These are phyloP conservation scores for Hydropsyche betteni DNA, from an alignment of 2,888 invertebrate species.

Conservation along the genomic window DNA sequence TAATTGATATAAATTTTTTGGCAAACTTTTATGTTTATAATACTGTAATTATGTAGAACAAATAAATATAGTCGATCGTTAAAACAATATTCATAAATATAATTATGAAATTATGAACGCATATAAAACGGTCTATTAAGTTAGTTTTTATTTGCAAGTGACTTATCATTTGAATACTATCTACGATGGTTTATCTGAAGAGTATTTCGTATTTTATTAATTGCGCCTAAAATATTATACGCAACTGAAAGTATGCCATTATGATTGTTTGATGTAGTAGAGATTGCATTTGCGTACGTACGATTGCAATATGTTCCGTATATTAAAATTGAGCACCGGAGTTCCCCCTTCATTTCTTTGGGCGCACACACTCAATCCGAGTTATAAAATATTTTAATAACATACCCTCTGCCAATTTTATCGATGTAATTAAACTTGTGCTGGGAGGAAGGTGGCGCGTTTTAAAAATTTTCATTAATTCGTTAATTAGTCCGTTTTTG, in stretches of 20 bases:
- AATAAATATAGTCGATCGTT: not conserved
- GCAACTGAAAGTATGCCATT: not conserved
- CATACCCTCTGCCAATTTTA: slow-evolving; percentile 56
- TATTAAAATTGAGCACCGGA: not conserved
- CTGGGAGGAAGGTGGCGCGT: slow-evolving; percentile 14
- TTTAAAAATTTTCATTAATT: slow-evolving; percentile 47
- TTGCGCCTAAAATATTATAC: not conserved
- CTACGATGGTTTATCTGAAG: not conserved
- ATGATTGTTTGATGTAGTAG: slow-evolving; percentile 11
- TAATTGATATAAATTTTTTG: not conserved
- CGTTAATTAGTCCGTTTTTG: slow-evolving; percentile 46
- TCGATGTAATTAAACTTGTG: slow-evolving; percentile 49
- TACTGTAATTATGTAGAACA: slow-evolving; percentile 11
- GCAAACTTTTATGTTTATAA: not conserved
- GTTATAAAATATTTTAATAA: slow-evolving; percentile 69
- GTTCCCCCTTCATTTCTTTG: slow-evolving; percentile 24
- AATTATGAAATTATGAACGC: slow-evolving; percentile 19
- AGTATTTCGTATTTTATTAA: not conserved
- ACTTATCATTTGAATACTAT: not conserved
- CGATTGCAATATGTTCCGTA: not conserved
- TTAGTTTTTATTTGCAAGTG: slow-evolving; percentile 12
- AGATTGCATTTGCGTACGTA: slow-evolving; percentile 1
- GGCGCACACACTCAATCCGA: slow-evolving; percentile 51
- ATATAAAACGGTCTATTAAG: slow-evolving; percentile 13
- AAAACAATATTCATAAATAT: slow-evolving; percentile 6